phyloP scores from a whole-genome alignment of 2,113 vertebrate species.

The Catharus fuscescens region DNA sequence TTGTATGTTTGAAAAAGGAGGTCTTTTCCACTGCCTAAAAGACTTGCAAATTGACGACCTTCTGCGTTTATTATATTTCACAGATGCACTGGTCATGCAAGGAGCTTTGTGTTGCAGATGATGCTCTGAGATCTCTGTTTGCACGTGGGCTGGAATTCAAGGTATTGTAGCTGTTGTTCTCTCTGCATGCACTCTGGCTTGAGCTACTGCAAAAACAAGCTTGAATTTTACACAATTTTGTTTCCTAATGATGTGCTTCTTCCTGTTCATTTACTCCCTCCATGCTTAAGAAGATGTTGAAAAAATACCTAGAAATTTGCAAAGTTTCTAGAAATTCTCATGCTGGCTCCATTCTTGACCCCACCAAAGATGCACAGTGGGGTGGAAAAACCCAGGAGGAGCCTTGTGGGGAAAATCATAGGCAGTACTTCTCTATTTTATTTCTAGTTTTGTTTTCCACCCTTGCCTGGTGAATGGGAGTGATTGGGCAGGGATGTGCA shows the following conservation, averaged over 20 bases:
- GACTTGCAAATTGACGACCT: background rate
- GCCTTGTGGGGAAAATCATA: fast-evolving
- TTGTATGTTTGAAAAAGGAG: background rate
- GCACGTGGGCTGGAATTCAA: background rate
- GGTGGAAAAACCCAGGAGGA: fast-evolving
- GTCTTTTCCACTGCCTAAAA: background rate
- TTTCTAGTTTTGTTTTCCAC: background rate
- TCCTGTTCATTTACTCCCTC: background rate
- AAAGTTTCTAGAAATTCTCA: background rate
- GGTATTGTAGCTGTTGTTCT: background rate
- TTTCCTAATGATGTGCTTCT: background rate
- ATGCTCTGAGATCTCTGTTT: background rate
- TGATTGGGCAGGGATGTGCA: background rate
- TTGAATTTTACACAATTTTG: background rate
- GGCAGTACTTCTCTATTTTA: background rate
- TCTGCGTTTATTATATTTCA: background rate
- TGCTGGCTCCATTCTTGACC: background rate
- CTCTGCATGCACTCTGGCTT: background rate
- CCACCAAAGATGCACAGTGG: background rate
- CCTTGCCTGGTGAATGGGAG: background rate
- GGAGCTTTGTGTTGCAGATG: background rate
- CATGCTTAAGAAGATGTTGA: background rate
- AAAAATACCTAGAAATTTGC: background rate
- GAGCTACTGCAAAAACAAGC: background rate
- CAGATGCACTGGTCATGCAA: background rate